Evolutionary conservation across 2,797 vertebrate species (phyloP), one percentile per base, ranked within the genome.

Genomic region (Smutsia gigantea): DNA sequence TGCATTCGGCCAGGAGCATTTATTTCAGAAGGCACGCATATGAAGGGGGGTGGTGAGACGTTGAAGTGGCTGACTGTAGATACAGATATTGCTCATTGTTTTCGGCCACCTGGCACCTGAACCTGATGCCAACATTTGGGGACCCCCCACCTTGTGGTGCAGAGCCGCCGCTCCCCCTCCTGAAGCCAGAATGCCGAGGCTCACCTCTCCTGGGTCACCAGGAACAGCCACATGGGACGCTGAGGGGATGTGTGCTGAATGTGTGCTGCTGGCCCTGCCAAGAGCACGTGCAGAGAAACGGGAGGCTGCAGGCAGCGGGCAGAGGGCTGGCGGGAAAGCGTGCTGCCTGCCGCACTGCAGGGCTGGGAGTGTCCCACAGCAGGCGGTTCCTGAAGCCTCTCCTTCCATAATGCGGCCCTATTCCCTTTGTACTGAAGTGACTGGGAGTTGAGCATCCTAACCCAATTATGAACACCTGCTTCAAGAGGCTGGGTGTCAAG

Each of bases 321-420:
- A 0, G 4, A 19, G 29, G 37, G 3, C 8, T 5, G 4, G 21
- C 21, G 8, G 46, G 46, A 21, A 29, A 31, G 37, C 17, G 17
- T 23, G 31, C 23, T 5, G 29, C 17, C n/a, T 0, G 27, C 25
- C 25, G 77, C 23, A 23, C 77, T 0, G 4, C 27, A n/a, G 8
- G 13, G 29, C 25, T 5, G 51, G 53, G 27, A 46, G 31, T 25
- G 0, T 29, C 42, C 25, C 15, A 9, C 39, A 31, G 3, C 81
- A 25, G 31, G 3, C 29, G 66, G 37, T 7, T 29, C 57, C 37
- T 17, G 4, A 37, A 63, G 49, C 25, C 7, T 6, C 4, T n/a
- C 59, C 37, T 53, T 51, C 17, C 17, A 9, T 23, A 18, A 64
- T 1, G 5, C 18, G 55, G 71, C 4, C 23, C 42, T 63, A 13